These are phyloP conservation scores for Phylloscopus whistleri DNA, from an alignment of 2,113 vertebrate species.

Conservation along the genomic window DNA sequence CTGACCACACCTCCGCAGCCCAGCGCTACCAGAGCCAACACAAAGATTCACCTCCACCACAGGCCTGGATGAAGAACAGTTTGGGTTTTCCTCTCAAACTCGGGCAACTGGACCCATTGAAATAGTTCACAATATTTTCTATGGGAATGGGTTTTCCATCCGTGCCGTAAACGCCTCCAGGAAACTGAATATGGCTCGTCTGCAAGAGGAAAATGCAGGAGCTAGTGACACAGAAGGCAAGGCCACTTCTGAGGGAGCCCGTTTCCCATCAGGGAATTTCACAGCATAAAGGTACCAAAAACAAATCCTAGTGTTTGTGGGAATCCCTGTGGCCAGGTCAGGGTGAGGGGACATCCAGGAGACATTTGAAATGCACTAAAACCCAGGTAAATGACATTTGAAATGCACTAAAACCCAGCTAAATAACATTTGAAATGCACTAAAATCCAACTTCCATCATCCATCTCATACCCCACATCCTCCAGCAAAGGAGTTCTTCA, in stretches of 20 bases:
- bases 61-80: conserved; percentile 97
- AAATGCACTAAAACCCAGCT: not conserved
- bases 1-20: rapidly evolving
- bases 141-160: conserved; percentile 81
- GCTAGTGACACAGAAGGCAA: not conserved
- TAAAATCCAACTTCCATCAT: not conserved
- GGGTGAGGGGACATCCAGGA: rapidly evolving
- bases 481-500: not conserved
- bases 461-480: not conserved
- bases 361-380: not conserved
- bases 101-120: conserved; percentile 84
- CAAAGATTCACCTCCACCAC: conserved; percentile 84
- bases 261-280: rapidly evolving
- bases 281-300: not conserved
- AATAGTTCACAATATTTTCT: conserved; percentile 86
- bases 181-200: conserved; percentile 88
- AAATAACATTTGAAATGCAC: not conserved
- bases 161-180: conserved; percentile 85
- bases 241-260: rapidly evolving
- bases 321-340: rapidly evolving
- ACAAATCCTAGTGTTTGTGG: not conserved
- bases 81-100: conserved; percentile 93
- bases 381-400: no score
- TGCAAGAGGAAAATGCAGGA: conserved; percentile 61
- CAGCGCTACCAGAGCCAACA: rapidly evolving